Evolutionary conservation across 64 coral and sea anemone species (phyloP).

Genomic region (Trachythela sp.): DNA sequence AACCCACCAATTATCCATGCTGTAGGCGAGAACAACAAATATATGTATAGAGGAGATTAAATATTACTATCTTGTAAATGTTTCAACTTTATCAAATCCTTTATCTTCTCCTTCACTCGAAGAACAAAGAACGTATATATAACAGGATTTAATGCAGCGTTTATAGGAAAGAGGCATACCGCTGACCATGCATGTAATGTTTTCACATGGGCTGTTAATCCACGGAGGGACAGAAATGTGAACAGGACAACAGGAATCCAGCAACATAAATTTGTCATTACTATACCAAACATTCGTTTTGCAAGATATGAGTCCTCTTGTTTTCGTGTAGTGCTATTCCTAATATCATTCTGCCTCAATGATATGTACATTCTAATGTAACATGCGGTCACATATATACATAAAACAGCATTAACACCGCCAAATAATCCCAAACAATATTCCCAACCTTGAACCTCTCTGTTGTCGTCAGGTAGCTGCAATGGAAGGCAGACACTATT

Average conservation of each 20-base stretch:
- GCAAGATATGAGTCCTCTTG: background rate
- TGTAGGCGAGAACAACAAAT: no score
- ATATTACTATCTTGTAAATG: background rate
- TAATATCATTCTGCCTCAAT: background rate
- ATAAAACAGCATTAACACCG: background rate
- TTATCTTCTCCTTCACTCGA: background rate
- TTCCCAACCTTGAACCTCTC: background rate
- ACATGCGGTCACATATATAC: background rate
- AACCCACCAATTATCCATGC: no score
- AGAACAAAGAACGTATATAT: background rate
- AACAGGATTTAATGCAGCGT: background rate
- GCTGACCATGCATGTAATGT: background rate
- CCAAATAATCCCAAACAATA: background rate
- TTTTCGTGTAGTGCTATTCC: background rate
- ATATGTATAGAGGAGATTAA: no score
- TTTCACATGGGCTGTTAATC: background rate
- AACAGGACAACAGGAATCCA: background rate
- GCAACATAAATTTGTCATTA: background rate
- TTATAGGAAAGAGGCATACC: background rate
- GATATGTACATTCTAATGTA: background rate
- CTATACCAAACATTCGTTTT: background rate
- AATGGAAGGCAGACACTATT: background rate
- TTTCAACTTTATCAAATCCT: background rate
- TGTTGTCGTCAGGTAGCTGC: background rate
- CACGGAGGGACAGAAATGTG: background rate